Evolutionary conservation across 2,797 vertebrate genomes (phyloP).

Genomic region (Eulemur coronatus): DNA sequence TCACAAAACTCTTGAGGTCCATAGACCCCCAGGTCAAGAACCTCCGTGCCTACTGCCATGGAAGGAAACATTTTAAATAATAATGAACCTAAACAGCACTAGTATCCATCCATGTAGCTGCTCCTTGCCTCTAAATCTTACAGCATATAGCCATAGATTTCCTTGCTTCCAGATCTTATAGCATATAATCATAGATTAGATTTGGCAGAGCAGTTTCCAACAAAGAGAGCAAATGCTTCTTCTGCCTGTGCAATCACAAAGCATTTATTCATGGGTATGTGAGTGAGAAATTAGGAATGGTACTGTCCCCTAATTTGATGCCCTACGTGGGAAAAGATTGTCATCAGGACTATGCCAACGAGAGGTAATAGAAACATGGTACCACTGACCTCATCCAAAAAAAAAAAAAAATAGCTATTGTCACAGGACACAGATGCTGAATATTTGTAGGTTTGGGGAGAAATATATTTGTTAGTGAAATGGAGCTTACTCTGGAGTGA

Average conservation of each 20-base stretch:
- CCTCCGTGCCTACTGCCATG: not conserved
- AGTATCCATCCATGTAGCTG: accelerated
- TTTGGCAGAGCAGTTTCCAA: not conserved
- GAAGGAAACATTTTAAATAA: not conserved
- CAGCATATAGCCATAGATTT: accelerated
- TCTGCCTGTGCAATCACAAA: not conserved
- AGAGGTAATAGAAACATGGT: conserved; percentile 77
- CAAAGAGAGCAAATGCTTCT: not conserved
- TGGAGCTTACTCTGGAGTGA: conserved; percentile 87
- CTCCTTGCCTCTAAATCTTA: accelerated
- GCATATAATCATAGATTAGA: accelerated
- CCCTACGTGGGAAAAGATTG: conserved; percentile 70
- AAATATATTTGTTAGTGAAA: conserved; percentile 90
- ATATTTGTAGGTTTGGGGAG: conserved; percentile 84
- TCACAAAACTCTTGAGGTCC: not conserved
- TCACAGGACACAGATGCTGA: conserved; percentile 78
- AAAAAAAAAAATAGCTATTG: conserved; percentile 79
- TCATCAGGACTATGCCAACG: conserved; percentile 51
- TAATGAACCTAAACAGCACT: accelerated
- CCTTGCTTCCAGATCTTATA: accelerated
- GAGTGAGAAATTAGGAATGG: conserved; percentile 73
- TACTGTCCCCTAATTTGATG: conserved; percentile 75
- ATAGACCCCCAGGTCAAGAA: not conserved
- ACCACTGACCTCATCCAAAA: conserved; percentile 80
- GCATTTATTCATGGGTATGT: conserved; percentile 61